Evolutionary conservation across 1,140 invertebrate genomes (phyloP).

Genomic region (Hylaeus volcanicus): DNA sequence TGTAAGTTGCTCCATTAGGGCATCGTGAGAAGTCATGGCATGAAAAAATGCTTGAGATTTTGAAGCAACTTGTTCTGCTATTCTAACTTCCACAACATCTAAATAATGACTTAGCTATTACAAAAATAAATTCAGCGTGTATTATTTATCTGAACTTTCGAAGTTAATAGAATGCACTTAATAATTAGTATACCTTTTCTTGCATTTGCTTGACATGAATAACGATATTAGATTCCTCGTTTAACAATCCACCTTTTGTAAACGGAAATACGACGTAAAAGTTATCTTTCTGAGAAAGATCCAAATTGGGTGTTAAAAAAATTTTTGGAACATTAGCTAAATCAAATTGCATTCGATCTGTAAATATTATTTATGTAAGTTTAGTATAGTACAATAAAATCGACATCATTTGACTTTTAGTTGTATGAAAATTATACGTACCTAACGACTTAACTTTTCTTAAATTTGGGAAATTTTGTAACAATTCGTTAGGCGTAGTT

Average conservation of each 20-base stretch:
- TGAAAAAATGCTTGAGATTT: slow-evolving; percentile 98
- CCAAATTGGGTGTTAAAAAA: slow-evolving; percentile 91
- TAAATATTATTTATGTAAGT: slow-evolving; percentile 43
- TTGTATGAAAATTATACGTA: slow-evolving; percentile 42
- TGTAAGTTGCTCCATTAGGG: slow-evolving; percentile 93
- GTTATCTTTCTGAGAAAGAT: slow-evolving; percentile 89
- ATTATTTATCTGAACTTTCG: background rate
- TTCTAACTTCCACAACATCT: slow-evolving; percentile 97
- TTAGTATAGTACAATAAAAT: slow-evolving; percentile 13
- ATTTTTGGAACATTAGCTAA: slow-evolving; percentile 90
- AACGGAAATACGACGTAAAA: slow-evolving; percentile 93
- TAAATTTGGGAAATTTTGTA: slow-evolving; percentile 80
- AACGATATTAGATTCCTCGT: slow-evolving; percentile 68
- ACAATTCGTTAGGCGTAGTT: slow-evolving; percentile 75
- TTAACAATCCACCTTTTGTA: slow-evolving; percentile 74
- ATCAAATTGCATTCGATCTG: slow-evolving; percentile 81
- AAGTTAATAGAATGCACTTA: background rate
- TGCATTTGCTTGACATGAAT: slow-evolving; percentile 82
- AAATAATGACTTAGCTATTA: slow-evolving; percentile 93
- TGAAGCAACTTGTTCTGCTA: slow-evolving; percentile 96
- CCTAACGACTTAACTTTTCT: slow-evolving; percentile 77
- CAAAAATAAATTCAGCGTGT: slow-evolving; percentile 36
- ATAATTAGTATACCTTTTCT: slow-evolving; percentile 81
- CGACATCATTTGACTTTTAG: slow-evolving; percentile 1
- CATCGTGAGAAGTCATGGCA: slow-evolving; percentile 97